Conservation (phyloP, 1,140 invertebrate species). For the Ips nitidus region DNA sequence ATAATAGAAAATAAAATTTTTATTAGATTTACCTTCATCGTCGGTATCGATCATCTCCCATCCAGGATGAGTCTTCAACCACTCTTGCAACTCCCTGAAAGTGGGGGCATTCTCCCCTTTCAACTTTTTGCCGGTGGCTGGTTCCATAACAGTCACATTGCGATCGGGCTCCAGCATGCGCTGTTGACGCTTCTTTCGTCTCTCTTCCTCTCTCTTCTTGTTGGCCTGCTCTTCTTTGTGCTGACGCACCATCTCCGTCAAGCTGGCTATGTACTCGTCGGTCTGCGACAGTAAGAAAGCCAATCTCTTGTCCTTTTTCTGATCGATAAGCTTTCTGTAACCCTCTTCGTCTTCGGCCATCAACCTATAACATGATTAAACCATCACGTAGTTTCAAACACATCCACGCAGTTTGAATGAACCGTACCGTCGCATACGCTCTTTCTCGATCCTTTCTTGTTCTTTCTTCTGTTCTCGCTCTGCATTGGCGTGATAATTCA, state of each 20-base stretch:
- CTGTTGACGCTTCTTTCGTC: conserved; percentile 63
- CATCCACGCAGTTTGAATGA: no score
- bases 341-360: conserved; percentile 97
- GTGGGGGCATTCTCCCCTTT: conserved; percentile 90
- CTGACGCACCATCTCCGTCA: conserved; percentile 95
- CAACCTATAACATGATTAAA: no score
- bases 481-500: conserved; percentile 96
- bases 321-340: conserved; percentile 97
- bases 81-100: conserved; percentile 82
- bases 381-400: no score
- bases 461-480: conserved; percentile 99
- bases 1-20: no score
- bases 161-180: conserved; percentile 35
- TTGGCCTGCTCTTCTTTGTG: conserved; percentile 87
- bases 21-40: conserved; percentile 58
- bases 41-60: conserved; percentile 84
- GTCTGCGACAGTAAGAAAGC: conserved; percentile 98
- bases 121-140: conserved; percentile 80
- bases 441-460: conserved; percentile 97
- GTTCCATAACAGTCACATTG: conserved; percentile 76
- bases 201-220: conserved; percentile 82
- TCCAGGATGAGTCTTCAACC: conserved; percentile 79
- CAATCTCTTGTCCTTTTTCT: conserved; percentile 99
- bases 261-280: conserved; percentile 96
- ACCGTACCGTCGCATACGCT: conserved; percentile 97